Conservation (phyloP, 2,888 invertebrate species). For the Torymus aiolomorphi region DNA sequence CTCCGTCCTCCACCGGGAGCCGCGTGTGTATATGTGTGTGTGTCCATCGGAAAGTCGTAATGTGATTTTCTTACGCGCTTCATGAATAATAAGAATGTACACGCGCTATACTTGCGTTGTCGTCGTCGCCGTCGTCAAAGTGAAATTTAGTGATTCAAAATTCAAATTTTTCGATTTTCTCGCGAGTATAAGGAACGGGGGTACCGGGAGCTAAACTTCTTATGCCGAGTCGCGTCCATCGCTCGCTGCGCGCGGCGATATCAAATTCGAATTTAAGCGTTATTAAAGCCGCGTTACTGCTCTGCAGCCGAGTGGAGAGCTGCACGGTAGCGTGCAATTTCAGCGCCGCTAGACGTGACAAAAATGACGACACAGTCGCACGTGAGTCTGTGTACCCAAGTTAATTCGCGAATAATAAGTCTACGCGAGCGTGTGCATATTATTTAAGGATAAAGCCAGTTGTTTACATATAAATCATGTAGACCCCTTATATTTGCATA, state of each 20-base stretch:
- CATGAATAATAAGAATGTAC: slow-evolving; percentile 39
- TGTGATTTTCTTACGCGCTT: slow-evolving; percentile 43
- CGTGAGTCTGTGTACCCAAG: background rate
- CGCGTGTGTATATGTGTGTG: too few relatives aligned
- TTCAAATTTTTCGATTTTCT: slow-evolving; percentile 37
- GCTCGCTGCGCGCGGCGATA: background rate
- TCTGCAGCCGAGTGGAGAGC: background rate
- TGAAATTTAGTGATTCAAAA: slow-evolving; percentile 21
- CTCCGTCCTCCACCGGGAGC: too few relatives aligned
- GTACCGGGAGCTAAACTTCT: background rate
- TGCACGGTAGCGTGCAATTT: background rate
- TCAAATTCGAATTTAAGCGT: slow-evolving; percentile 36
- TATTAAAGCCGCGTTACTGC: slow-evolving; percentile 41
- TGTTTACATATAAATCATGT: too few relatives aligned
- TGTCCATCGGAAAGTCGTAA: slow-evolving; percentile 48
- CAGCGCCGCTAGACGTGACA: background rate
- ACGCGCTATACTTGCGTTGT: too few relatives aligned
- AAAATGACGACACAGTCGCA: background rate
- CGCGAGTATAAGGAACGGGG: background rate
- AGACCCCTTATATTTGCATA: too few relatives aligned
- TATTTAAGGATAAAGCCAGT: too few relatives aligned
- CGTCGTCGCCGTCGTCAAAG: slow-evolving; percentile 10
- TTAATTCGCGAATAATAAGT: slow-evolving; percentile 34
- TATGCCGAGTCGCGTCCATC: background rate
- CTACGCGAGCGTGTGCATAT: slow-evolving; percentile 38